Evolutionary conservation across 2,888 invertebrate genomes (phyloP).

Genomic region (Rhingia rostrata): DNA sequence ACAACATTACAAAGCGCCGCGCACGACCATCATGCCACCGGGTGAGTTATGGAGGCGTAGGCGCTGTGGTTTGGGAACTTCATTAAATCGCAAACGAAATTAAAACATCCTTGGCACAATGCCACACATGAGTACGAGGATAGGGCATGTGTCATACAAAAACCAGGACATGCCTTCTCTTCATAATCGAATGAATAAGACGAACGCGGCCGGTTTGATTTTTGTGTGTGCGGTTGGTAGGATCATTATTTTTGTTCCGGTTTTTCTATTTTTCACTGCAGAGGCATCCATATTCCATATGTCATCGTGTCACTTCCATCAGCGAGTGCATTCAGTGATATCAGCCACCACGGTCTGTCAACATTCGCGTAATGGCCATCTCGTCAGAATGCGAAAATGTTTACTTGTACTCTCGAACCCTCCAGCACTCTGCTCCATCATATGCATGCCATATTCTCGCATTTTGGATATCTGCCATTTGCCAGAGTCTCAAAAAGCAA

Average conservation of each 20-base stretch:
- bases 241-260: constrained; percentile 39
- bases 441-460: constrained; percentile 60
- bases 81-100: constrained; percentile 50
- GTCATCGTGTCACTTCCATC: constrained; percentile 47
- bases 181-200: too few species aligned
- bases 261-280: constrained; percentile 20
- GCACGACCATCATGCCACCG: neutral
- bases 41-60: constrained; percentile 21
- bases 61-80: constrained; percentile 44
- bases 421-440: constrained; percentile 34
- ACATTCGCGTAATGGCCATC: constrained; percentile 64
- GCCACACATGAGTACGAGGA: constrained; percentile 27
- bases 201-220: neutral
- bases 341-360: constrained; percentile 52
- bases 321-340: constrained; percentile 34
- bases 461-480: constrained; percentile 66
- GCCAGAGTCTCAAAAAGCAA: constrained; percentile 31
- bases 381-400: constrained; percentile 49
- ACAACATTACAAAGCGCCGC: constrained; percentile 13
- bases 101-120: constrained; percentile 55
- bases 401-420: constrained; percentile 38
- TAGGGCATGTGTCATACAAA: constrained; percentile 19
- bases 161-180: constrained; percentile 28
- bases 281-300: constrained; percentile 30
- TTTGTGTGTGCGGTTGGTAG: constrained; percentile 18